These are phyloP conservation scores for Caenorhabditis doughertyi DNA, from an alignment of 2,888 invertebrate species.

Conservation along the genomic window DNA sequence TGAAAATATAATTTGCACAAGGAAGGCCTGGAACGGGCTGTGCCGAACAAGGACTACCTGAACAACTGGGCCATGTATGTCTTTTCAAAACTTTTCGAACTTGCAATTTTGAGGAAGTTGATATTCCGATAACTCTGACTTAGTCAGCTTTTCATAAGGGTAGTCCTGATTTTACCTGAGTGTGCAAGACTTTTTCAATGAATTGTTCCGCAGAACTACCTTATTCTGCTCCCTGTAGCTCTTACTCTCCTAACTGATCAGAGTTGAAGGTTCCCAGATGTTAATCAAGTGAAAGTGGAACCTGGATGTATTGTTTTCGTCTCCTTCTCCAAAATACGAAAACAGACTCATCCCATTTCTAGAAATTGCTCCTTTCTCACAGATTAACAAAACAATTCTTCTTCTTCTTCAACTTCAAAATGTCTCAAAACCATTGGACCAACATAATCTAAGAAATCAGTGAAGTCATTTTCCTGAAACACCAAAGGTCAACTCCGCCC, in stretches of 20 bases:
- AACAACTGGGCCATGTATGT: no score
- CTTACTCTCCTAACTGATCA: no score
- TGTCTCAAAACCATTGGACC: background rate
- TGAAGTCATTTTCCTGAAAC: constrained; percentile 24
- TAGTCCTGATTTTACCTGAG: no score
- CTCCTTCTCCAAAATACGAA: background rate
- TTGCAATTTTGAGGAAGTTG: no score
- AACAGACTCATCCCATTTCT: constrained; percentile 14
- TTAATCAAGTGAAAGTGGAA: constrained; percentile 10
- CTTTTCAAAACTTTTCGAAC: no score
- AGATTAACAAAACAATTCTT: constrained; percentile 27
- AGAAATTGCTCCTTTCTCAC: background rate
- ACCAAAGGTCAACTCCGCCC: constrained; percentile 28
- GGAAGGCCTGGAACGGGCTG: no score
- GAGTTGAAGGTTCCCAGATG: background rate
- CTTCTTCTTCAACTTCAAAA: background rate
- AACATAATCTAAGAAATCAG: background rate
- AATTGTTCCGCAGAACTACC: no score
- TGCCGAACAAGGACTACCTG: no score
- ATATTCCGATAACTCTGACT: no score
- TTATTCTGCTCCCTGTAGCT: background rate
- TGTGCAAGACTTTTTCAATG: no score
- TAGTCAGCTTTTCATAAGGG: no score
- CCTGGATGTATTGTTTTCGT: background rate
- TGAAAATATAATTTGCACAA: no score